A percentile compares a stretch with the other conserved stretches of the same genome.
Conservation (phyloP, 2,797 vertebrate species). For the Arnoldichthys spilopterus region DNA sequence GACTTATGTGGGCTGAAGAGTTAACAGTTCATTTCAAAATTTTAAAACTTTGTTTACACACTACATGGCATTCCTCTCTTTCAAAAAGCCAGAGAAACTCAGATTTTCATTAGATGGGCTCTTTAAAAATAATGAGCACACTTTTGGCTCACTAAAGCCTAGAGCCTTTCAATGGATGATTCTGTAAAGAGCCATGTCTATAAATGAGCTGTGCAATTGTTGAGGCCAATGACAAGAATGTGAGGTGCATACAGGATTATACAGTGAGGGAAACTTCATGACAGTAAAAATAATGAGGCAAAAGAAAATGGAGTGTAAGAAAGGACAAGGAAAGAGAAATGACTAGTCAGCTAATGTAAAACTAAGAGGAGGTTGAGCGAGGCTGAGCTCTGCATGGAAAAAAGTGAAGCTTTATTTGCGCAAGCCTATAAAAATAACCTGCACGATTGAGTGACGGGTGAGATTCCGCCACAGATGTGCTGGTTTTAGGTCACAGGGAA, state of each 20-base stretch:
- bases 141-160: no score
- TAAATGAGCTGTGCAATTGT: no score
- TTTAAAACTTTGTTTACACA: no score
- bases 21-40: no score
- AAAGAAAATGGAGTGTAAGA: not conserved
- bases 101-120: no score
- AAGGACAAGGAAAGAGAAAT: not conserved
- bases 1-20: no score
- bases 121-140: no score
- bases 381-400: not conserved
- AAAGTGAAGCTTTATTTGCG: constrained; percentile 42
- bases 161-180: no score
- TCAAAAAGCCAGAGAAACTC: no score
- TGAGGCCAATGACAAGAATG: not conserved
- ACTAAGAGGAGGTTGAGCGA: constrained; percentile 9
- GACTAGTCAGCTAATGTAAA: not conserved
- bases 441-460: constrained; percentile 32
- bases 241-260: not conserved
- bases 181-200: no score
- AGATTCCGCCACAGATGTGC: constrained; percentile 42
- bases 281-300: constrained; percentile 9
- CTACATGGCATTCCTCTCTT: no score
- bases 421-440: constrained; percentile 50
- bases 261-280: not conserved
- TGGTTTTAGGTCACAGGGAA: constrained; percentile 33